Evolutionary conservation across 2,888 invertebrate species (phyloP).

Genomic region (Parnassius apollo): DNA sequence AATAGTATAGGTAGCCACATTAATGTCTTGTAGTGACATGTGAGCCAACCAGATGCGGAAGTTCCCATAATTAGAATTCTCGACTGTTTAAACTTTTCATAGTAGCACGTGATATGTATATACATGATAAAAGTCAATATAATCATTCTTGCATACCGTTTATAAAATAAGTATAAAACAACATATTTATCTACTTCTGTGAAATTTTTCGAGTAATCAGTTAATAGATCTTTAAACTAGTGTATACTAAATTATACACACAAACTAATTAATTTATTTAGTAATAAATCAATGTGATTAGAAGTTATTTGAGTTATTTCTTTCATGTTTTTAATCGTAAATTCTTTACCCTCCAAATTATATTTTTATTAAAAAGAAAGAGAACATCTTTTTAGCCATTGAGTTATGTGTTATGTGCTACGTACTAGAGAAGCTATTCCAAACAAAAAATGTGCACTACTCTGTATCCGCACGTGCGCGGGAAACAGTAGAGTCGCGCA

Average conservation of each 20-base stretch:
- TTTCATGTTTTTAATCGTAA: constrained; percentile 7
- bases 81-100: constrained; percentile 49
- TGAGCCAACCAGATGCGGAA: background rate
- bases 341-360: background rate
- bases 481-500: too few species aligned
- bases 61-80: background rate
- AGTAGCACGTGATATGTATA: constrained; percentile 62
- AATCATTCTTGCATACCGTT: too few species aligned
- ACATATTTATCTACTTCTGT: constrained; percentile 68
- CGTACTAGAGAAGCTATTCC: too few species aligned
- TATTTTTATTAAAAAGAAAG: background rate
- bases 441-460: too few species aligned
- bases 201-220: constrained; percentile 42
- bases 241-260: constrained; percentile 25
- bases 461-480: too few species aligned
- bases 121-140: background rate
- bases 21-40: constrained; percentile 1
- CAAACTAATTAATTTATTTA: constrained; percentile 29
- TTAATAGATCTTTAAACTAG: constrained; percentile 30
- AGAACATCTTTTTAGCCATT: too few species aligned
- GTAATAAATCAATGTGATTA: constrained; percentile 20
- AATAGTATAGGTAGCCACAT: constrained; percentile 49
- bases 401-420: too few species aligned
- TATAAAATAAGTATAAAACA: constrained; percentile 15
- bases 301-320: constrained; percentile 6